Percentiles rank a stretch among this genome's conserved stretches.
phyloP scores from a whole-genome alignment of 1,140 invertebrate genomes.

The Melanaphis sacchari region DNA sequence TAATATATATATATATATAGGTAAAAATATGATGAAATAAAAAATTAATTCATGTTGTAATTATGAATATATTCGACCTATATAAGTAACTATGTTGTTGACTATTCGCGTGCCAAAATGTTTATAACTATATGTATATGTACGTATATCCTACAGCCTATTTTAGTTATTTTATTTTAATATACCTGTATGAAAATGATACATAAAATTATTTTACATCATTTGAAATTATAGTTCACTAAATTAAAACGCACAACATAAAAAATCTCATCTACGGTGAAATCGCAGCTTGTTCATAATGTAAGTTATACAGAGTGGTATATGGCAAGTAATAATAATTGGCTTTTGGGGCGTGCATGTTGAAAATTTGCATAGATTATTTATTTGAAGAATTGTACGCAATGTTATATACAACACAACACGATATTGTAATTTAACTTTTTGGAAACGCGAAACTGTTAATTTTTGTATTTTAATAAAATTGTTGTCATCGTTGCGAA shows the following conservation, averaged over 20 bases:
- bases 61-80: too few species aligned
- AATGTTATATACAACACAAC: neutral
- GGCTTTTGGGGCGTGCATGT: neutral
- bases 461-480: conserved; percentile 13
- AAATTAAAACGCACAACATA: neutral
- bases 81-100: neutral
- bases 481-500: neutral
- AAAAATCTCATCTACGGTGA: neutral
- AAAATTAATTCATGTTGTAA: too few species aligned
- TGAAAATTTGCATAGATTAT: conserved; percentile 4
- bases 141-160: neutral
- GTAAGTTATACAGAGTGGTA: neutral
- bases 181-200: neutral
- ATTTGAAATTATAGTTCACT: neutral
- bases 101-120: neutral
- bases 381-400: neutral
- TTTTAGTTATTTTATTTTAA: neutral
- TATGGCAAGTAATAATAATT: neutral
- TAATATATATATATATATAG: too few species aligned
- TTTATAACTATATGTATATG: neutral
- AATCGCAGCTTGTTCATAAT: neutral
- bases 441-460: neutral
- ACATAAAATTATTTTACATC: neutral
- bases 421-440: conserved; percentile 16
- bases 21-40: too few species aligned